phyloP scores from a whole-genome alignment of 2,888 invertebrate species.

The Rugalucina vietnamica region DNA sequence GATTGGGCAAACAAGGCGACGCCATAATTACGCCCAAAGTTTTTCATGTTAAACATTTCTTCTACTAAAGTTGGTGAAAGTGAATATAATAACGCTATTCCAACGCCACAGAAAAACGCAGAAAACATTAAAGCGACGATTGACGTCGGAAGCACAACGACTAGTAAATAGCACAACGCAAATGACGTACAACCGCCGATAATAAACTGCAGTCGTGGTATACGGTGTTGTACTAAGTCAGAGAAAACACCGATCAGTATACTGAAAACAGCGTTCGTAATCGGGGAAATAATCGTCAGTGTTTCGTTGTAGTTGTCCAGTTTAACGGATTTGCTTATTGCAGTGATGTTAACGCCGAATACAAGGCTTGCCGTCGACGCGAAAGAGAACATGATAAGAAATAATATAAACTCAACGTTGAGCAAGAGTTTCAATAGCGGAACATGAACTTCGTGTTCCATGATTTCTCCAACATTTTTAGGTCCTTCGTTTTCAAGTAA shows the following conservation, averaged over 20 bases:
- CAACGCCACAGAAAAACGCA: slow-evolving; percentile 46
- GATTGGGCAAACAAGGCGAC: slow-evolving; percentile 43
- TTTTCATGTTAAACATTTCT: slow-evolving; percentile 43
- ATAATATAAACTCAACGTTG: slow-evolving; percentile 36
- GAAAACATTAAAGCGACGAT: slow-evolving; percentile 34
- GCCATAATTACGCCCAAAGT: slow-evolving; percentile 59
- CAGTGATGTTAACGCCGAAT: slow-evolving; percentile 51
- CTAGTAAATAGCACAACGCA: slow-evolving; percentile 11
- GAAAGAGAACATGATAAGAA: slow-evolving; percentile 45
- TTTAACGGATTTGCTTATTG: slow-evolving; percentile 40
- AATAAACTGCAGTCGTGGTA: slow-evolving; percentile 42
- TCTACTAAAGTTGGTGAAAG: slow-evolving; percentile 50
- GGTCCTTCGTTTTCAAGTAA: neutral
- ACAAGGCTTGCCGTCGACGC: slow-evolving; percentile 53
- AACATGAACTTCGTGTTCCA: neutral
- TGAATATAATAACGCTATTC: slow-evolving; percentile 46
- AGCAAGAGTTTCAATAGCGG: slow-evolving; percentile 33
- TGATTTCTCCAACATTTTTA: neutral
- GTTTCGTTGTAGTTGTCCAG: slow-evolving; percentile 27
- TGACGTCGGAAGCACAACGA: slow-evolving; percentile 5
- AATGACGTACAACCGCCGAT: slow-evolving; percentile 27
- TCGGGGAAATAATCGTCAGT: slow-evolving; percentile 46
- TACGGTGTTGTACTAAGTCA: slow-evolving; percentile 34
- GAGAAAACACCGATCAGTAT: slow-evolving; percentile 42
- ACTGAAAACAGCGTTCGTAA: slow-evolving; percentile 46